Percentiles rank a stretch among this genome's conserved stretches.
Evolutionary conservation across 2,888 invertebrate genomes (phyloP).

Genomic region (Glaucopsyche alexis): DNA sequence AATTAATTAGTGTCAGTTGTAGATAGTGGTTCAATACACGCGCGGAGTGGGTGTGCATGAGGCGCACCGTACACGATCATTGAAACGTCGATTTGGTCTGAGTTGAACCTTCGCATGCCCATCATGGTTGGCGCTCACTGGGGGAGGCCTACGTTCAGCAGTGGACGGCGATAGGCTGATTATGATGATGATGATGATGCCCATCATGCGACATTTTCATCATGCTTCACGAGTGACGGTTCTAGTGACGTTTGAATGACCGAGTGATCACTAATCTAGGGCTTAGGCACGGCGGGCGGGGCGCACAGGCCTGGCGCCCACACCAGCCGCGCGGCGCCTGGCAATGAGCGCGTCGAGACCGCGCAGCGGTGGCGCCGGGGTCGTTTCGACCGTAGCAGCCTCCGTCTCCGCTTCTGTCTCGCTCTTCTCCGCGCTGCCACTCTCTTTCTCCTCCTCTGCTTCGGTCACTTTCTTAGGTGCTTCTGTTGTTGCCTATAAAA

Average conservation of each 20-base stretch:
- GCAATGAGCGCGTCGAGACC: slow-evolving; percentile 85
- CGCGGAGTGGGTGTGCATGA: slow-evolving; percentile 1
- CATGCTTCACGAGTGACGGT: neutral
- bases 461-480: slow-evolving; percentile 63
- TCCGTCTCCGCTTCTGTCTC: slow-evolving; percentile 64
- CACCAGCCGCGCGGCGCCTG: slow-evolving; percentile 80
- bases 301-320: slow-evolving; percentile 57
- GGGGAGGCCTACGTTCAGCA: no score
- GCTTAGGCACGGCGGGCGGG: slow-evolving; percentile 56
- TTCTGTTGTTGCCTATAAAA: slow-evolving; percentile 64
- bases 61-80: slow-evolving; percentile 4
- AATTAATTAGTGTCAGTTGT: neutral
- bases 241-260: slow-evolving; percentile 43
- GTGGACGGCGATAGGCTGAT: no score
- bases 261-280: slow-evolving; percentile 56
- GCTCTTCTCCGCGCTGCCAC: slow-evolving; percentile 63
- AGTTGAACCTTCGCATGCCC: neutral
- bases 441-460: slow-evolving; percentile 65
- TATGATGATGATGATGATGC: no score
- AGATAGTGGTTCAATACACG: slow-evolving; percentile 18
- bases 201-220: no score
- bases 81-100: neutral
- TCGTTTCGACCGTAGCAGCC: slow-evolving; percentile 61
- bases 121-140: no score
- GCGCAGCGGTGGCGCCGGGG: slow-evolving; percentile 80